A percentile compares a stretch with the other conserved stretches of the same genome.
These are phyloP conservation scores for Xanthorhoe spadicearia DNA, from an alignment of 2,888 invertebrate species.

Conservation along the genomic window DNA sequence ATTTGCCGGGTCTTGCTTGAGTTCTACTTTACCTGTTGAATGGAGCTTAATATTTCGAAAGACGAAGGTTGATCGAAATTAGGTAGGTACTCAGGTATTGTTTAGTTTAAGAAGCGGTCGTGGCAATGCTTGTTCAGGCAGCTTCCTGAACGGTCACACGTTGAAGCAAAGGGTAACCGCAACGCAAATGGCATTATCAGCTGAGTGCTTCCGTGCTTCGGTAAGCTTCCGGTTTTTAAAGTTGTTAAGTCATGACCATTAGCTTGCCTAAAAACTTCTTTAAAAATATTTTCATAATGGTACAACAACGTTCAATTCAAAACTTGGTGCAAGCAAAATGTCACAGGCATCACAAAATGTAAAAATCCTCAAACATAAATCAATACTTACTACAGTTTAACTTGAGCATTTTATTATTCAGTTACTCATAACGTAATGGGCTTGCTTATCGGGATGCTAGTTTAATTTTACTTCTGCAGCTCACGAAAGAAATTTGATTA, in stretches of 20 bases:
- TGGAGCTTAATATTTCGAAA: slow-evolving; percentile 34
- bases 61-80: slow-evolving; percentile 7
- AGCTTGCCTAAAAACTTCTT: too few relatives aligned
- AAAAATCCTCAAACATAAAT: slow-evolving; percentile 5
- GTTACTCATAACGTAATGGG: slow-evolving; percentile 21
- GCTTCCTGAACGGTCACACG: too few relatives aligned
- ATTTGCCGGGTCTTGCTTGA: slow-evolving; percentile 52
- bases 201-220: too few relatives aligned
- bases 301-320: too few relatives aligned
- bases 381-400: slow-evolving; percentile 11
- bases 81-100: neutral
- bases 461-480: slow-evolving; percentile 33
- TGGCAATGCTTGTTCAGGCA: too few relatives aligned
- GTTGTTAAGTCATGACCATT: too few relatives aligned
- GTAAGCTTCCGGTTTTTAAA: too few relatives aligned
- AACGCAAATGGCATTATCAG: too few relatives aligned
- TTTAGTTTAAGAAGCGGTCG: too few relatives aligned
- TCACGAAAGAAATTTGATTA: slow-evolving; percentile 41
- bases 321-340: too few relatives aligned
- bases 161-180: too few relatives aligned
- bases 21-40: slow-evolving; percentile 53
- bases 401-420: slow-evolving; percentile 17
- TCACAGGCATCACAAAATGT: neutral
- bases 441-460: slow-evolving; percentile 23
- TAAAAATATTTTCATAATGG: too few relatives aligned